Conservation (phyloP, 2,797 vertebrate genomes). For the Serranus cabrilla region DNA sequence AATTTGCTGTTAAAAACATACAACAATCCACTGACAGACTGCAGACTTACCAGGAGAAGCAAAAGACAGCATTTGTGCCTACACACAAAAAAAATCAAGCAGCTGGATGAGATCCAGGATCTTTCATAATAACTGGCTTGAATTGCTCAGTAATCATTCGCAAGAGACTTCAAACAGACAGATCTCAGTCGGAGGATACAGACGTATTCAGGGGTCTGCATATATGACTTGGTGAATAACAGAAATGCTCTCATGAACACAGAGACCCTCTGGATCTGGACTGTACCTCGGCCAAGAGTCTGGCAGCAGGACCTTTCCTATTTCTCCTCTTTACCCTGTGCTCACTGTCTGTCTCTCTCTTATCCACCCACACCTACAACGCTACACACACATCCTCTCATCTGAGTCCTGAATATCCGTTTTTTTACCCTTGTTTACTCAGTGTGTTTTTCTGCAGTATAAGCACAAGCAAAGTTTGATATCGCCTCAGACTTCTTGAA, state of each 20-base stretch:
- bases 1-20: background rate
- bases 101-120: slow-evolving; percentile 1
- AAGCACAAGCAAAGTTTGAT: slow-evolving; percentile 45
- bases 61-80: background rate
- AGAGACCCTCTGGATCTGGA: slow-evolving; percentile 11
- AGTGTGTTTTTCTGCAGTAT: slow-evolving; percentile 36
- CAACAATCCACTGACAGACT: background rate
- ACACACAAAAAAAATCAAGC: background rate
- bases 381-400: slow-evolving; percentile 19
- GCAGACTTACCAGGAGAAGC: background rate
- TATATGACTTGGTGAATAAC: background rate
- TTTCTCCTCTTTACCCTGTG: slow-evolving; percentile 17
- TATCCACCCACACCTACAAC: slow-evolving; percentile 19
- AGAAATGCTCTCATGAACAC: slow-evolving; percentile 1
- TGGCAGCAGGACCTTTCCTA: slow-evolving; percentile 4
- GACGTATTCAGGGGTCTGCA: background rate
- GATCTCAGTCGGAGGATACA: background rate
- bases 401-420: slow-evolving; percentile 14
- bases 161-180: background rate
- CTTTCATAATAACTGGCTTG: slow-evolving; percentile 3
- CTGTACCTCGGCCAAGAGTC: background rate
- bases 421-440: slow-evolving; percentile 43
- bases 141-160: background rate
- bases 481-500: slow-evolving; percentile 49
- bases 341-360: slow-evolving; percentile 29